Evolutionary conservation across 2,888 invertebrate genomes (phyloP).

Genomic region (Oxyscelio sp.): DNA sequence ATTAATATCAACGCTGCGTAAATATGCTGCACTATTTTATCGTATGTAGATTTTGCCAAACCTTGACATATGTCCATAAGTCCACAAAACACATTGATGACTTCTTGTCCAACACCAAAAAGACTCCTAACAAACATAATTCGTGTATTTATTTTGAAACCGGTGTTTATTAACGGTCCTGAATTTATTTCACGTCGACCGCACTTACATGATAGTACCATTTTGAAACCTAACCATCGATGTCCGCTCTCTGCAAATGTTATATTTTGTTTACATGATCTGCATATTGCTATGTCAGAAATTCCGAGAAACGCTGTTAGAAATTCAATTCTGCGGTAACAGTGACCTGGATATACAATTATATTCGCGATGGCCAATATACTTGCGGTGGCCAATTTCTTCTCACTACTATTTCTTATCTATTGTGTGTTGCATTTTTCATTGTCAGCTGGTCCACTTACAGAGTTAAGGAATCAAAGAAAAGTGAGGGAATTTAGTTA

Average conservation of each 20-base stretch:
- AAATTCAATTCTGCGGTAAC: slow-evolving; percentile 69
- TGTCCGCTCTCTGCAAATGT: slow-evolving; percentile 69
- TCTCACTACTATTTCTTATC: too few species aligned
- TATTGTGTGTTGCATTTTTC: too few species aligned
- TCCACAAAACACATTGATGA: slow-evolving; percentile 79
- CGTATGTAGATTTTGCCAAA: slow-evolving; percentile 65
- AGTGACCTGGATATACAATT: slow-evolving; percentile 24
- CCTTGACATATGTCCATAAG: slow-evolving; percentile 77
- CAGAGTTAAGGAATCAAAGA: too few species aligned
- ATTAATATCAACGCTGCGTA: slow-evolving; percentile 60
- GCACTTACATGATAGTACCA: slow-evolving; percentile 32
- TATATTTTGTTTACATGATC: slow-evolving; percentile 62
- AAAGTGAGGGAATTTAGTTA: too few species aligned
- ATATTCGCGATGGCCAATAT: too few species aligned
- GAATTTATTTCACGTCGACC: background rate
- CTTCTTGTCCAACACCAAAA: slow-evolving; percentile 78
- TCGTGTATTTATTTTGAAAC: slow-evolving; percentile 79
- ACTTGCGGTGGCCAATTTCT: too few species aligned
- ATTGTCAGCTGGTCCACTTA: too few species aligned
- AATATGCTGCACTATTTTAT: slow-evolving; percentile 59
- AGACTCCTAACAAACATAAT: slow-evolving; percentile 80
- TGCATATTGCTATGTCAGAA: slow-evolving; percentile 65
- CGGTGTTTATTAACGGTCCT: slow-evolving; percentile 72
- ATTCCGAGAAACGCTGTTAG: slow-evolving; percentile 55
- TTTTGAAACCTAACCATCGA: slow-evolving; percentile 74